Evolutionary conservation across 2,113 vertebrate genomes (phyloP).

Genomic region (Stigmatopora nigra): DNA sequence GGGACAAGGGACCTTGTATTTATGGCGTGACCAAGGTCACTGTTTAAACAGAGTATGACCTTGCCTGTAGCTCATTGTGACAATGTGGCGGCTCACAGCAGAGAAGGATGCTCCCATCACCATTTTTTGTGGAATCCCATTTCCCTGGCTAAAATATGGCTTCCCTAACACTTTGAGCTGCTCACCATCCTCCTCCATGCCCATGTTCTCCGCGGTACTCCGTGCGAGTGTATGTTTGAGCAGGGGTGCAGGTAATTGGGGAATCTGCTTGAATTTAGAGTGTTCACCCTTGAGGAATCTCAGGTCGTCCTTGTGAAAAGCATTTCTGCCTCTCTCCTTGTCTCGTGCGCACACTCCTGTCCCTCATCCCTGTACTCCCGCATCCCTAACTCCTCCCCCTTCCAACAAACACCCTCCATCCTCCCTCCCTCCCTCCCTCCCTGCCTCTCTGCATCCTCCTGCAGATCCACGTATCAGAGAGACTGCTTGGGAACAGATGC

Average conservation of each 20-base stretch:
- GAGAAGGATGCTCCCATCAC: conserved; percentile 11
- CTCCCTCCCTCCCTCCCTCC: conserved; percentile 4
- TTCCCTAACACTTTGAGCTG: conserved; percentile 1
- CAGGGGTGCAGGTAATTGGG: conserved; percentile 21
- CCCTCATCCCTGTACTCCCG: conserved; percentile 16
- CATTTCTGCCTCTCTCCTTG: conserved; percentile 13
- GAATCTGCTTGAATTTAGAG: conserved; percentile 50
- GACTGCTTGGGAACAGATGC: conserved; percentile 48
- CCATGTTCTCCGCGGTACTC: neutral
- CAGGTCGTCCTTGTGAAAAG: conserved; percentile 65
- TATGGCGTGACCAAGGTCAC: conserved; percentile 42
- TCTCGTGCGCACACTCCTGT: conserved; percentile 5
- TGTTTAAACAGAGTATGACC: conserved; percentile 21
- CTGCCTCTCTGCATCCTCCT: conserved; percentile 14
- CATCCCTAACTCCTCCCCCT: conserved; percentile 30
- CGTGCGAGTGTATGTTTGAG: neutral
- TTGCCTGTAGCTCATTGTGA: conserved; percentile 15
- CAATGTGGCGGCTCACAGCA: neutral
- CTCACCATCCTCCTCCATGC: neutral
- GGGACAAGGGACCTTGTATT: conserved; percentile 19
- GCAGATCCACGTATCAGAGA: conserved; percentile 54
- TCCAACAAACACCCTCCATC: conserved; percentile 16
- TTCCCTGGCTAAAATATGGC: conserved; percentile 21
- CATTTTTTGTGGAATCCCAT: neutral
- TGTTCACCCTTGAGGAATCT: conserved; percentile 67